Evolutionary conservation across 2,888 invertebrate species (phyloP), one percentile per base, ranked within the genome.

Genomic region (Hyposoter didymator): DNA sequence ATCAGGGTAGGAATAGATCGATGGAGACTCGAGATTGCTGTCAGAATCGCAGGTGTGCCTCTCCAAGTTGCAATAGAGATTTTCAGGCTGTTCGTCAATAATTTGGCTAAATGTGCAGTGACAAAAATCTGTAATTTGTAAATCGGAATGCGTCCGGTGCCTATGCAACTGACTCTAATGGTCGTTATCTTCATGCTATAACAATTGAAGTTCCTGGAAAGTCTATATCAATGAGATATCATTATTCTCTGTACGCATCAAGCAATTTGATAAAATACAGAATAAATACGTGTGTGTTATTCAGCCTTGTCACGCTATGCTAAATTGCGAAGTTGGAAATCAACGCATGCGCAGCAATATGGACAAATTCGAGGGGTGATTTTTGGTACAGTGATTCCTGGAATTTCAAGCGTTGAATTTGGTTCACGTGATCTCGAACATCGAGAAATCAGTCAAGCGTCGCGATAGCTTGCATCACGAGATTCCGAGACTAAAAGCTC

Each of bases 401-500:
- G 59, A 78, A 66, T 45, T 59, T 73, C 81, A 69, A 82, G 49
- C 76, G 64, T 86, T 81, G 43, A 74, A 81, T 81, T 74, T 74
- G 81, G 81, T 86, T 86, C 81, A 86, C 74, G 78, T 82, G 84
- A 76, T 76, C 81, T 82, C 39, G 70, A 78, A 74, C 64, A 67
- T 49, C 79, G 78, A 76, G 79, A 66, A 79, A 86, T 87, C 86
- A 84, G 39, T 81, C 78, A 62, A 70, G 78, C 79, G 81, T 66
- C 55, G 43, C 62, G 64, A 22, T 70, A 86, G 80, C 85, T 76
- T 67, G 84, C 82, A 39, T 39, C 59, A 55, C 45, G 84, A 83
- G 86, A 86, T 84, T 84, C 75, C 75, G 67, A 85, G 76, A 67
- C 66, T 73, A 82, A 79, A 85, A 74, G 64, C 79, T 62, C 82